Evolutionary conservation across 1,140 invertebrate genomes (phyloP).

Genomic region (Asbolus verrucosus): DNA sequence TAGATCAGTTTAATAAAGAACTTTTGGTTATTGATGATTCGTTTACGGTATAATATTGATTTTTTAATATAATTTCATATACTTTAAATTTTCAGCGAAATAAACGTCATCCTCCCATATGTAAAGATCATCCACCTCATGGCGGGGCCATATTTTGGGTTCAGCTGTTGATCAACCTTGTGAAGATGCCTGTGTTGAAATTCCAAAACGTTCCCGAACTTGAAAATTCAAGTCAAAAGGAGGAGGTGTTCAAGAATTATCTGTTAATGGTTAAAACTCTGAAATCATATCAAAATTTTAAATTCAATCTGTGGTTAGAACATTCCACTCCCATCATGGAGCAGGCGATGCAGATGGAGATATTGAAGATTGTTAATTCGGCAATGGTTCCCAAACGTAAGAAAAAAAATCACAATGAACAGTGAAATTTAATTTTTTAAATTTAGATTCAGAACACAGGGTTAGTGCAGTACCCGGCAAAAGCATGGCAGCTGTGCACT

Average conservation of each 20-base stretch:
- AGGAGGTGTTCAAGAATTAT: constrained; percentile 81
- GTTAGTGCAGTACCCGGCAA: background rate
- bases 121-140: constrained; percentile 80
- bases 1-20: constrained; percentile 87
- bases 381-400: constrained; percentile 43
- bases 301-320: constrained; percentile 74
- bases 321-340: constrained; percentile 70
- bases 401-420: background rate
- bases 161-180: constrained; percentile 78
- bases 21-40: constrained; percentile 75
- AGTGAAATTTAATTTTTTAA: background rate
- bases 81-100: constrained; percentile 69
- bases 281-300: constrained; percentile 80
- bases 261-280: constrained; percentile 78
- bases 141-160: constrained; percentile 89
- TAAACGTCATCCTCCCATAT: constrained; percentile 78
- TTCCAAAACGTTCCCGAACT: constrained; percentile 82
- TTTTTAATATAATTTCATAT: background rate
- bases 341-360: constrained; percentile 74
- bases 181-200: constrained; percentile 82
- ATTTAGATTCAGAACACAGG: background rate
- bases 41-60: constrained; percentile 71
- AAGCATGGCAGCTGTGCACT: constrained; percentile 2
- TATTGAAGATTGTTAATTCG: constrained; percentile 70
- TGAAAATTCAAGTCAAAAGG: constrained; percentile 78